A percentile compares a stretch with the other conserved stretches of the same genome.
Conservation (phyloP, 2,888 invertebrate genomes). For the Selenia dentaria region DNA sequence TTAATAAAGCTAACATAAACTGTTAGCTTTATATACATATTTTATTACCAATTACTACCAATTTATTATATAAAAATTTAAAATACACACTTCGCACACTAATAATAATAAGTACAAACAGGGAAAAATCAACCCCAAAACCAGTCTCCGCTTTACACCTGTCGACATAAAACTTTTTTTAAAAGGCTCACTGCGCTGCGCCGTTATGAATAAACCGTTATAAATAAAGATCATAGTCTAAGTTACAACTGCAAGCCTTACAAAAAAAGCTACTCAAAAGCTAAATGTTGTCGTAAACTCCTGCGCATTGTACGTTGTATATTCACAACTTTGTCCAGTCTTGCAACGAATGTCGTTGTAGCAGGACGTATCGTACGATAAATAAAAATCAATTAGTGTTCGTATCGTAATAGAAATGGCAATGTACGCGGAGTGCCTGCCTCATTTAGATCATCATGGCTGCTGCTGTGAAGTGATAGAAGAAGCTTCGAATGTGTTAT, state of each 20-base stretch:
- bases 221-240: constrained; percentile 7
- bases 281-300: neutral
- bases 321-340: constrained; percentile 6
- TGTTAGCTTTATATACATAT: too few relatives aligned
- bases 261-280: neutral
- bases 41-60: too few relatives aligned
- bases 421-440: constrained; percentile 23
- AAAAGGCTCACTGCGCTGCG: neutral
- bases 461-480: constrained; percentile 27
- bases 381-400: neutral
- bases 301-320: constrained; percentile 21
- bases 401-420: constrained; percentile 8
- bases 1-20: too few relatives aligned
- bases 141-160: constrained; percentile 11
- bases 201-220: constrained; percentile 15
- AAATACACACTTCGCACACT: too few relatives aligned
- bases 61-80: too few relatives aligned
- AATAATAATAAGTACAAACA: too few relatives aligned
- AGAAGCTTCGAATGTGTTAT: constrained; percentile 10
- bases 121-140: neutral
- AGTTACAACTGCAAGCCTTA: neutral
- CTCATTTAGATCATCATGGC: constrained; percentile 23
- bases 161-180: constrained; percentile 12
- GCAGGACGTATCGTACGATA: neutral
- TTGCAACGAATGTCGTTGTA: constrained; percentile 1